These are phyloP conservation scores for Lagopus muta DNA, from an alignment of 2,113 vertebrate species.

Conservation along the genomic window DNA sequence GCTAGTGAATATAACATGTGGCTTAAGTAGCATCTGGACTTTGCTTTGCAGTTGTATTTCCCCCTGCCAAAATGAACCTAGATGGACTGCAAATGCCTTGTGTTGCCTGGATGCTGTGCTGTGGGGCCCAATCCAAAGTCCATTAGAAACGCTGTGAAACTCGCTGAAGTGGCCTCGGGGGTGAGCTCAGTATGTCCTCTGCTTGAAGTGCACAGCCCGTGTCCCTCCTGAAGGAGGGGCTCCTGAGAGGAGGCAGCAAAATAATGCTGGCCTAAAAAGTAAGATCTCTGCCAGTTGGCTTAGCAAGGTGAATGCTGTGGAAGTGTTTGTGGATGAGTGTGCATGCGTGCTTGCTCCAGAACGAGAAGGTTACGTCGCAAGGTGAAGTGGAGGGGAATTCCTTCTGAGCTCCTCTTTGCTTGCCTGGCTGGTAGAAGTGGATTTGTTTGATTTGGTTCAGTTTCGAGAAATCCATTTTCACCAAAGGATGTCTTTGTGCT, in stretches of 20 bases:
- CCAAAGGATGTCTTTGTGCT: slow-evolving; percentile 48
- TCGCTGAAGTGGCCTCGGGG: background rate
- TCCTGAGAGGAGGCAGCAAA: background rate
- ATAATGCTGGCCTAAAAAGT: background rate
- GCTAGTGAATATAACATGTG: slow-evolving; percentile 54
- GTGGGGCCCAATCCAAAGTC: slow-evolving; percentile 56
- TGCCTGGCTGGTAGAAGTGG: slow-evolving; percentile 20
- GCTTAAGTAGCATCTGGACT: slow-evolving; percentile 48
- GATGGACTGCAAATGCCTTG: slow-evolving; percentile 36
- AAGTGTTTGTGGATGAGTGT: background rate
- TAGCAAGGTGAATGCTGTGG: background rate
- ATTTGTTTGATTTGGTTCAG: slow-evolving; percentile 59
- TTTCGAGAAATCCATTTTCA: slow-evolving; percentile 50
- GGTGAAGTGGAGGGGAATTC: slow-evolving; percentile 61
- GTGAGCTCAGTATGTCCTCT: background rate
- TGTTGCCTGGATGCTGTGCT: slow-evolving; percentile 53
- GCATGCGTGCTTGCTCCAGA: background rate
- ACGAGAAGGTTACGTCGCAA: slow-evolving; percentile 19
- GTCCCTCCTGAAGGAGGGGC: slow-evolving; percentile 3
- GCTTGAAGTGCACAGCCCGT: background rate
- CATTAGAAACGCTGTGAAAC: slow-evolving; percentile 30
- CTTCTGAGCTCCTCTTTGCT: slow-evolving; percentile 20
- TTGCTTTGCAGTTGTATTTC: slow-evolving; percentile 45
- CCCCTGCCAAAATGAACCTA: slow-evolving; percentile 47
- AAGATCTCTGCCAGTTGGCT: background rate